Conservation (phyloP, 2,888 invertebrate species). For the Sesia bembeciformis region DNA sequence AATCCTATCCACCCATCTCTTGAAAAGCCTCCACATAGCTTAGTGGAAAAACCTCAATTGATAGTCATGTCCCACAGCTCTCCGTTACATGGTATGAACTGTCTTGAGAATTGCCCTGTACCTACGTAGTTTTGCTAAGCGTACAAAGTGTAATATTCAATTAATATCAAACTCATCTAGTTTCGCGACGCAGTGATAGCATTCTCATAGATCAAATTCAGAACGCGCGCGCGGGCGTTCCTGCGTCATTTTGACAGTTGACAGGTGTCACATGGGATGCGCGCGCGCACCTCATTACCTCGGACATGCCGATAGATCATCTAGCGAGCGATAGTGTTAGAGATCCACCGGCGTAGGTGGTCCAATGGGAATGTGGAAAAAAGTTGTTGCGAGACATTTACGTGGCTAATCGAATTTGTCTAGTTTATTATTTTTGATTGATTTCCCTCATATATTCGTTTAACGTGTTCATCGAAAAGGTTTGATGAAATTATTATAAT, state of each 20-base stretch:
- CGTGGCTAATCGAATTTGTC: conserved; percentile 31
- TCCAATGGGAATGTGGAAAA: conserved; percentile 33
- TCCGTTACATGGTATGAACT: no score
- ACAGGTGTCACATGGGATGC: conserved; percentile 65
- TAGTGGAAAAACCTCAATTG: no score
- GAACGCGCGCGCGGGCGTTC: conserved; percentile 52
- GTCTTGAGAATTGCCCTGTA: no score
- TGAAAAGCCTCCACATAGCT: no score
- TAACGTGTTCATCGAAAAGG: no score
- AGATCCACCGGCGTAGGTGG: conserved; percentile 56
- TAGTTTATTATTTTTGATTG: background rate
- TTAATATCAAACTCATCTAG: conserved; percentile 51
- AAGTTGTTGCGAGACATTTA: conserved; percentile 28
- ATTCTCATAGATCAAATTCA: conserved; percentile 38
- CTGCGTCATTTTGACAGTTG: conserved; percentile 55
- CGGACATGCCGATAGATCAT: conserved; percentile 55
- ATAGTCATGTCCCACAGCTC: no score
- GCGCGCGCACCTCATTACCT: conserved; percentile 44
- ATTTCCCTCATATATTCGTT: no score
- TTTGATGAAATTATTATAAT: no score
- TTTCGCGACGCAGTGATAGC: conserved; percentile 42
- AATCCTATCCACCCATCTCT: no score
- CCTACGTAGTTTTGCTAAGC: no score
- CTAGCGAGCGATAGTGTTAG: conserved; percentile 58
- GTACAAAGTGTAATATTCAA: conserved; percentile 25